Percentiles rank a stretch among this genome's conserved stretches.
These are phyloP conservation scores for Drosophila simulans DNA, from an alignment of 1,140 invertebrate species.

Conservation along the genomic window DNA sequence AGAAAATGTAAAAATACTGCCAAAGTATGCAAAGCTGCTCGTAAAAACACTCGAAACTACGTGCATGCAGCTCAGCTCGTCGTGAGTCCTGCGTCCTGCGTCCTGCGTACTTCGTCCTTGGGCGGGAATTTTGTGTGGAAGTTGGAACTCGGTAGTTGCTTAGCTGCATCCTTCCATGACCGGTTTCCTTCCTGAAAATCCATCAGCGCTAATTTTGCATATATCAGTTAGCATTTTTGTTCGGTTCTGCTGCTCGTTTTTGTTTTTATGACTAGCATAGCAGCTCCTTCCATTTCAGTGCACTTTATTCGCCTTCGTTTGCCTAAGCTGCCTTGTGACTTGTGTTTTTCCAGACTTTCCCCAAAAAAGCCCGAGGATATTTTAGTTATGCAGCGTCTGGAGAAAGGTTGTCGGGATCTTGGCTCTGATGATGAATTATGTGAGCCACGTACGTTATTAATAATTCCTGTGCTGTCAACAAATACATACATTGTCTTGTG, in stretches of 20 bases:
- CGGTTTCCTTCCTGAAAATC: slow-evolving; percentile 77
- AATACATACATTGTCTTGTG: slow-evolving; percentile 75
- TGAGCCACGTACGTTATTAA: slow-evolving; percentile 81
- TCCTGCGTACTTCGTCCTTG: slow-evolving; percentile 31
- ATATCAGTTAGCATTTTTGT: slow-evolving; percentile 65
- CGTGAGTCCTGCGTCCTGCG: not conserved
- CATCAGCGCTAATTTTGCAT: slow-evolving; percentile 83
- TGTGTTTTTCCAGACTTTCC: slow-evolving; percentile 61
- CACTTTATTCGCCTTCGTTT: slow-evolving; percentile 64
- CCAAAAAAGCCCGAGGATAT: slow-evolving; percentile 39
- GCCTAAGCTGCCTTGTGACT: slow-evolving; percentile 72
- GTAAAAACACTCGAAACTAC: slow-evolving; percentile 79
- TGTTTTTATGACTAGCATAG: not conserved
- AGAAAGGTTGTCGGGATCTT: slow-evolving; percentile 24
- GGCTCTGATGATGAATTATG: slow-evolving; percentile 77
- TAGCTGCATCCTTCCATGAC: slow-evolving; percentile 73
- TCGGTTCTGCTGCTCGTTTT: slow-evolving; percentile 4
- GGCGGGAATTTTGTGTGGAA: slow-evolving; percentile 31
- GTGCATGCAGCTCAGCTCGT: slow-evolving; percentile 60
- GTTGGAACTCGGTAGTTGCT: slow-evolving; percentile 73
- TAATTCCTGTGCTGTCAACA: slow-evolving; percentile 80
- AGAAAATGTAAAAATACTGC: slow-evolving; percentile 77
- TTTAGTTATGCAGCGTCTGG: slow-evolving; percentile 52
- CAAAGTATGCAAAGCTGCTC: slow-evolving; percentile 81
- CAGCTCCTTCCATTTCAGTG: slow-evolving; percentile 13